A percentile compares a stretch with the other conserved stretches of the same genome.
Conservation (phyloP, 2,113 vertebrate species). For the Neogale vison region DNA sequence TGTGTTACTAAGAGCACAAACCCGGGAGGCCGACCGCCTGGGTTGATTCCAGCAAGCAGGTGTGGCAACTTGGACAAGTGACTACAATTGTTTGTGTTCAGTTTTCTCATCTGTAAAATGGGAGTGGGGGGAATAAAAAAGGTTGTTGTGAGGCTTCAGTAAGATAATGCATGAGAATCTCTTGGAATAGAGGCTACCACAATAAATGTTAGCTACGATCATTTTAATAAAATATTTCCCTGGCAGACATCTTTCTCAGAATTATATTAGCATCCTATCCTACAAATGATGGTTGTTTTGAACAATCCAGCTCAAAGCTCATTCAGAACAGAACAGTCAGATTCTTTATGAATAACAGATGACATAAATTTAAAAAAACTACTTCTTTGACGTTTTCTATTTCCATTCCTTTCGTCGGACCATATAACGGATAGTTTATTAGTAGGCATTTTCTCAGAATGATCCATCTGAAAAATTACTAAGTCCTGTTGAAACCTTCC, state of each 20-base stretch:
- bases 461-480: neutral
- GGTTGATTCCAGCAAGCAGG: neutral
- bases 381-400: neutral
- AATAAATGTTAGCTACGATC: neutral
- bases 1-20: neutral
- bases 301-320: neutral
- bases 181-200: neutral
- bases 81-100: neutral
- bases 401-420: neutral
- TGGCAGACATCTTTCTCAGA: neutral
- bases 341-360: neutral
- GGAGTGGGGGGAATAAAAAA: neutral
- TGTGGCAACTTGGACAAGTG: neutral
- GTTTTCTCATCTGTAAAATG: slow-evolving; percentile 29
- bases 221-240: slow-evolving; percentile 5
- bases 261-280: neutral
- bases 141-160: neutral
- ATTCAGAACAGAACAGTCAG: neutral
- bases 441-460: neutral
- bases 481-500: neutral
- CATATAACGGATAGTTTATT: neutral
- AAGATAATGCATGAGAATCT: neutral
- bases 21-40: neutral
- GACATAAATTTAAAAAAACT: neutral
- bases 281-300: neutral